Percentiles rank a stretch among this genome's conserved stretches.
Conservation (phyloP, 2,888 invertebrate species). For the Drosophila greeni region DNA sequence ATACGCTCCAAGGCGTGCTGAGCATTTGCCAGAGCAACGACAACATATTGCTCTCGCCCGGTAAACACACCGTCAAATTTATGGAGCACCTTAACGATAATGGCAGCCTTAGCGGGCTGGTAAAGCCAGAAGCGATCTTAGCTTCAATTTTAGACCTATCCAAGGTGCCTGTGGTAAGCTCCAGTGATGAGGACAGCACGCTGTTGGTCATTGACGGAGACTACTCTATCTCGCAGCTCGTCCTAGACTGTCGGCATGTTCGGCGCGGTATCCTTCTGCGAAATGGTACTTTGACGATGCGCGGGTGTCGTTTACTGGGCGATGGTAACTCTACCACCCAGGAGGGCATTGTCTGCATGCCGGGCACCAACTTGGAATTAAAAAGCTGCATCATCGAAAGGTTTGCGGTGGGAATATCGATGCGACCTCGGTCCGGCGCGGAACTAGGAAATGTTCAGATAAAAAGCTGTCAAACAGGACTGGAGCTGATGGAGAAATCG, state of each 20-base stretch:
- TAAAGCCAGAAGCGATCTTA: constrained; percentile 26
- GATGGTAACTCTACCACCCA: constrained; percentile 80
- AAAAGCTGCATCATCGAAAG: constrained; percentile 80
- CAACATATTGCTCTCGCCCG: constrained; percentile 80
- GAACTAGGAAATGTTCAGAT: constrained; percentile 44
- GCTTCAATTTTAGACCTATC: constrained; percentile 8
- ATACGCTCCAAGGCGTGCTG: constrained; percentile 75
- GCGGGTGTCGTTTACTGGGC: constrained; percentile 80
- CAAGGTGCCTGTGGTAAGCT: constrained; percentile 76
- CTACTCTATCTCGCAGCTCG: constrained; percentile 80
- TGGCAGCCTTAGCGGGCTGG: constrained; percentile 68
- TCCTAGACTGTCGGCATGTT: constrained; percentile 80
- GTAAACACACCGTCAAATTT: constrained; percentile 80
- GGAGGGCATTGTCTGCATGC: constrained; percentile 80
- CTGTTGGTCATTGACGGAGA: constrained; percentile 81
- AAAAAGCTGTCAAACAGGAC: constrained; percentile 54
- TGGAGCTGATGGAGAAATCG: constrained; percentile 54
- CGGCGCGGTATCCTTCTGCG: constrained; percentile 80
- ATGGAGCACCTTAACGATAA: constrained; percentile 81
- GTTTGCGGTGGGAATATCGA: constrained; percentile 80
- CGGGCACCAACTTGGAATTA: constrained; percentile 77
- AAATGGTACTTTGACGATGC: constrained; percentile 79
- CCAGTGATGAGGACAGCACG: constrained; percentile 80
- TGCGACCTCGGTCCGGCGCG: constrained; percentile 61
- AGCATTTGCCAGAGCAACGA: constrained; percentile 78